Percentiles rank a stretch among this genome's conserved stretches.
Evolutionary conservation across 2,113 vertebrate genomes (phyloP).

Genomic region (Turdus rufiventris): DNA sequence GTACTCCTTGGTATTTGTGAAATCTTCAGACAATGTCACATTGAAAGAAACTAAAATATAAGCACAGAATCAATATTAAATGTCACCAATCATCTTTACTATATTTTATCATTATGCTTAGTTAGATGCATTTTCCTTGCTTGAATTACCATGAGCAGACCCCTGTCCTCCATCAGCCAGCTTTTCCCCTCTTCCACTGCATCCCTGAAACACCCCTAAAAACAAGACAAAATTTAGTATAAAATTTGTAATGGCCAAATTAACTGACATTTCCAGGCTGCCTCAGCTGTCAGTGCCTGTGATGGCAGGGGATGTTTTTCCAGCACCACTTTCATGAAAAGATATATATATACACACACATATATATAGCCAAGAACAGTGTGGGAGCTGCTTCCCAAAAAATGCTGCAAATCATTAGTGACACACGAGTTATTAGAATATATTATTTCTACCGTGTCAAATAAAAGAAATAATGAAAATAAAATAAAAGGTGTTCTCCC

Average conservation of each 20-base stretch:
- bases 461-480: neutral
- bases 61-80: neutral
- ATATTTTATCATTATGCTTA: neutral
- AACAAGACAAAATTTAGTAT: neutral
- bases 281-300: neutral
- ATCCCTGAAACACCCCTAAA: neutral
- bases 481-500: neutral
- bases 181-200: neutral
- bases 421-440: neutral
- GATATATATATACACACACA: neutral
- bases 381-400: constrained; percentile 17
- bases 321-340: neutral
- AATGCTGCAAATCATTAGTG: neutral
- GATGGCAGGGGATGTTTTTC: neutral
- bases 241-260: neutral
- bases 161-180: neutral
- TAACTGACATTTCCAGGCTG: neutral
- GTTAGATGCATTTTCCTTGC: neutral
- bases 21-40: neutral
- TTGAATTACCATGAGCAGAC: neutral
- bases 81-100: neutral
- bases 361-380: neutral
- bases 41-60: neutral
- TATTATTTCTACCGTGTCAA: neutral
- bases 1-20: neutral